Base-by-base conservation (phyloP, 2,113 vertebrate species). In the Oryzias javanicus region DNA sequence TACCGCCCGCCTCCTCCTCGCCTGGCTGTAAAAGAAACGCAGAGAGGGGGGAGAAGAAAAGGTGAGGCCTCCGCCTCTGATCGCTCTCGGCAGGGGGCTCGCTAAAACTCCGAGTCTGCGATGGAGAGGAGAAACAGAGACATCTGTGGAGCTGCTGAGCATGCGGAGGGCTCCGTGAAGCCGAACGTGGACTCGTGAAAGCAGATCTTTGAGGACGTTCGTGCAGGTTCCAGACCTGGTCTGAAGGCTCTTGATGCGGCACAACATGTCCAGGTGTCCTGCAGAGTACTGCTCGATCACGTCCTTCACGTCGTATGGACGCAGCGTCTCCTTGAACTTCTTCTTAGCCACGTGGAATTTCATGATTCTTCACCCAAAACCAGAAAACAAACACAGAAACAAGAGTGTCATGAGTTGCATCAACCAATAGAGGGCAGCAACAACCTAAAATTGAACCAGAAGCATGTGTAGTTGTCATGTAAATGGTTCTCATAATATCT, bases 281-380 rank as follows among this genome's bases (percentile, higher is more conserved):
- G 97, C 97, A 25, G 97, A 99, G 88, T 99, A 99, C 81, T 99
- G 97, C 86, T 99, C 97, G 57, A 99, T 99, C 49, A 99, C 97
- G 76, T 99, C 97, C 88, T 99, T 99, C 74, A 99, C 97, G 60
- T 99, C 97, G 41, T 98, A 99, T 0, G 97, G 97, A 50, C 97
- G 94, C 69, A 98, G 60, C 0, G 97, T 99, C 91, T 99, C 97
- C 85, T 98, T 99, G 79, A 98, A 98, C 84, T 98, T 99, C 72
- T 97, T 94, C 86, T 99, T 99, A 67, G 97, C 97, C 60, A 99
- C 96, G 5, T 98, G 94, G 79, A 99, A 99, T 85, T 97, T 99
- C 96, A 99, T 98, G 79, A 98, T 97, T 90, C 97, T 99, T 54
- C 16, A 67, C 8, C 63, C 13, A 54, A 24, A 70, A 6, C 68